Evolutionary conservation across 2,113 vertebrate genomes (phyloP).

Genomic region (Reinhardtius hippoglossoides): DNA sequence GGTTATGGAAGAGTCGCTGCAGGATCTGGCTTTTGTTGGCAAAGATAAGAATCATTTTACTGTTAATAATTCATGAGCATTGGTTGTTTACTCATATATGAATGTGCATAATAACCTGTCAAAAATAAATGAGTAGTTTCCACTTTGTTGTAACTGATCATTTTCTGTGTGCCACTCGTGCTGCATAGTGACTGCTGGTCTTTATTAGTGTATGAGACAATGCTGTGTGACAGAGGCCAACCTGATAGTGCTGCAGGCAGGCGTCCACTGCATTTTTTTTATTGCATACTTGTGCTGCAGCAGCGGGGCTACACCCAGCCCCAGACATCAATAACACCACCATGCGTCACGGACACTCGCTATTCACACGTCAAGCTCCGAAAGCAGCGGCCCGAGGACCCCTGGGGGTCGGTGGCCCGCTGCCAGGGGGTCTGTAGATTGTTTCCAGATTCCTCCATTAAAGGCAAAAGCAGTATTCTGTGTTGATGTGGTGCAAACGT

Average conservation of each 20-base stretch:
- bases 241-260: slow-evolving; percentile 54
- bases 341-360: slow-evolving; percentile 55
- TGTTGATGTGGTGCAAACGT: neutral
- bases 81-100: slow-evolving; percentile 25
- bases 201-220: slow-evolving; percentile 38
- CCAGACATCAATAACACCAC: slow-evolving; percentile 63
- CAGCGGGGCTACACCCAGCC: slow-evolving; percentile 70
- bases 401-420: no score
- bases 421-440: neutral
- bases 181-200: slow-evolving; percentile 20
- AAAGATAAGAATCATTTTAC: slow-evolving; percentile 23
- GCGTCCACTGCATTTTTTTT: slow-evolving; percentile 50
- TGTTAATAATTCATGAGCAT: slow-evolving; percentile 9
- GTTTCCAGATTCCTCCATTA: neutral
- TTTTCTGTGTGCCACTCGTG: slow-evolving; percentile 24
- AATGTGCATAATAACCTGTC: slow-evolving; percentile 11
- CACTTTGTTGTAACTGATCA: slow-evolving; percentile 12
- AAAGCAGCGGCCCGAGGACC: neutral
- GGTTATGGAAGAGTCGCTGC: slow-evolving; percentile 44
- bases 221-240: slow-evolving; percentile 55
- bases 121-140: slow-evolving; percentile 40
- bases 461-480: neutral
- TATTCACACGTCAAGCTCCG: slow-evolving; percentile 34
- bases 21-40: slow-evolving; percentile 24
- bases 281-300: slow-evolving; percentile 73